Base-by-base conservation (phyloP, 2,113 vertebrate genomes). In the Theristicus caerulescens region DNA sequence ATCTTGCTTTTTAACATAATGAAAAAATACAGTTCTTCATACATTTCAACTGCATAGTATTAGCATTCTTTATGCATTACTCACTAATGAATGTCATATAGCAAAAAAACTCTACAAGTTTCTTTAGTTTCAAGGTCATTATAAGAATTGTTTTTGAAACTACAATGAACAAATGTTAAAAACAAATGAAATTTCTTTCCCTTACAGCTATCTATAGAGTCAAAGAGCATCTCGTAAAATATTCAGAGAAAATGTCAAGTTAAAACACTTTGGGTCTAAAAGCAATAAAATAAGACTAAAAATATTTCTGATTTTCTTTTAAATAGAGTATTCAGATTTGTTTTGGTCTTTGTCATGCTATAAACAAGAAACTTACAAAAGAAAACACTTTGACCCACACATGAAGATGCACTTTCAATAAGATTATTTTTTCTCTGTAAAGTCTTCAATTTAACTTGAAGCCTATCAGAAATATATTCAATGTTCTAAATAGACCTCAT, bases 121-220 rank as follows among this genome's bases (percentile, higher is more conserved):
- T 74, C 40, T 40, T 92, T 96, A 91, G 49, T 91, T 97, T 97
- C 96, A 95, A 97, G 96, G 93, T 91, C 95, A 77, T 90, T 88
- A 40, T 80, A 95, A 95, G 64, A 96, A 84, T 32, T 81, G 49
- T 16, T 97, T 97, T 94, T 94, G 55, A 95, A 97, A 87, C 36
- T 44, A 65, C 24, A 92, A 14, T 46, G 73, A 94, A 92, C 13
- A 95, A 95, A 96, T 82, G 59, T 94, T 92, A 73, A 47, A 88
- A 94, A 64, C 14, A 88, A 93, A 94, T 88, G 11, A 86, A 80
- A 29, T 74, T 94, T 86, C 73, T 42, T 52, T 90, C 27, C 44
- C 70, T 96, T 95, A 95, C 36, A 95, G 58, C 82, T 93, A 80
- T 77, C 74, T 71, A 76, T 44, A 96, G n/a, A 96, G 83, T 79